Evolutionary conservation across 2,113 vertebrate genomes (phyloP), one percentile per base, ranked within the genome.

Genomic region (Colinus virginianus): DNA sequence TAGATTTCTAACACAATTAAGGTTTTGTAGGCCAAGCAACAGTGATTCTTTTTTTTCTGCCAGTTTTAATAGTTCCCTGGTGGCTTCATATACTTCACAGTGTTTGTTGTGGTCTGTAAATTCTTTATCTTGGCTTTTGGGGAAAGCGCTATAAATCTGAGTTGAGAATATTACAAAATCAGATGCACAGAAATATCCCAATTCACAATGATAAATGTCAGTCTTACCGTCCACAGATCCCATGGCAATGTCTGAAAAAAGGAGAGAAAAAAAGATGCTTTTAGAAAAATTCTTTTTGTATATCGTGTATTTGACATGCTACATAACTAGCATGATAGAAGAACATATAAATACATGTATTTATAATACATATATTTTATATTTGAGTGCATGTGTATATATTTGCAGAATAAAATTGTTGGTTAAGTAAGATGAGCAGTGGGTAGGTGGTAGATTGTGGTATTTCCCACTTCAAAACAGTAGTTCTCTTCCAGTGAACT

Each of bases 201-300:
- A 9, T 34, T 70, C 2, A 12, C 16, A 91, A 36, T 40, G 72
- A 49, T 59, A 78, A 56, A 66, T 58, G 38, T 72, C 66, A 46
- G 25, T 88, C 98, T 98, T 97, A 99, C 99, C 98, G 98, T 98
- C 99, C 99, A 99, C 36, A 99, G 97, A 87, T 99, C 99, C 99
- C 99, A 99, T 4, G 99, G 98, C 61, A 99, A 97, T 23, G 98
- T 99, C 99, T 99, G 95, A 90, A 97, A 97, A 75, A 94, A 95
- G 75, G 3, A 61, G 58, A 0, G 1, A n/a, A 51, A 83, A 81
- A 96, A 91, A 49, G 68, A 93, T 30, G 7, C 23, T 94, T 71
- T 56, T 55, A 95, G 64, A 78, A 93, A 96, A 96, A 94, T 25
- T 84, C 9, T 28, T 5, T 94, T 83, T 88, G 13, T 59, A 45